Conservation (phyloP, 2,888 invertebrate species). For the Scaptomyza flava region DNA sequence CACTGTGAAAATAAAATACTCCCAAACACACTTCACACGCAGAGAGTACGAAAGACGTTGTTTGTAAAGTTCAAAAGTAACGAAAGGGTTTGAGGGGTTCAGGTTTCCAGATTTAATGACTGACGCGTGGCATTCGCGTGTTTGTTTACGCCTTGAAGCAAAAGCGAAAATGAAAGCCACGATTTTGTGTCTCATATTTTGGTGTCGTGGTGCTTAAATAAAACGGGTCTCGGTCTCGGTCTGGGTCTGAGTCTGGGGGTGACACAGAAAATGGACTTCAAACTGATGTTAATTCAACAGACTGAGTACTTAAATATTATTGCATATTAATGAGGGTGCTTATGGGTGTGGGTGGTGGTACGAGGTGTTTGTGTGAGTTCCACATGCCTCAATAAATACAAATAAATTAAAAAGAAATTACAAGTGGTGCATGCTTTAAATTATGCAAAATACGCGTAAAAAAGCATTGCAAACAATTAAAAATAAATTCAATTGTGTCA, state of each 20-base stretch:
- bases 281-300: constrained; percentile 29
- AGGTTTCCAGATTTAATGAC: constrained; percentile 62
- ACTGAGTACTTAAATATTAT: constrained; percentile 47
- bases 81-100: constrained; percentile 34
- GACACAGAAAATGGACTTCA: constrained; percentile 29
- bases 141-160: constrained; percentile 63
- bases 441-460: constrained; percentile 25
- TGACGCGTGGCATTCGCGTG: constrained; percentile 65
- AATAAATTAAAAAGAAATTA: constrained; percentile 56
- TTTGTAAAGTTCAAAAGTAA: constrained; percentile 64
- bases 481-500: constrained; percentile 1
- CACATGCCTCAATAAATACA: constrained; percentile 64
- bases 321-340: constrained; percentile 67
- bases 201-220: constrained; percentile 39
- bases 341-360: constrained; percentile 5
- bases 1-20: neutral
- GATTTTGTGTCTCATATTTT: constrained; percentile 43
- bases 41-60: constrained; percentile 3
- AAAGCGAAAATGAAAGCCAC: constrained; percentile 23
- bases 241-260: constrained; percentile 3
- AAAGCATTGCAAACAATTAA: constrained; percentile 42
- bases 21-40: constrained; percentile 2
- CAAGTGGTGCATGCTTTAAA: constrained; percentile 33
- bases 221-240: constrained; percentile 19
- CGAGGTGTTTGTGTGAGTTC: constrained; percentile 21